A percentile compares a stretch with the other conserved stretches of the same genome.
Conservation (phyloP, 2,797 vertebrate genomes). For the Centroberyx gerrardi region DNA sequence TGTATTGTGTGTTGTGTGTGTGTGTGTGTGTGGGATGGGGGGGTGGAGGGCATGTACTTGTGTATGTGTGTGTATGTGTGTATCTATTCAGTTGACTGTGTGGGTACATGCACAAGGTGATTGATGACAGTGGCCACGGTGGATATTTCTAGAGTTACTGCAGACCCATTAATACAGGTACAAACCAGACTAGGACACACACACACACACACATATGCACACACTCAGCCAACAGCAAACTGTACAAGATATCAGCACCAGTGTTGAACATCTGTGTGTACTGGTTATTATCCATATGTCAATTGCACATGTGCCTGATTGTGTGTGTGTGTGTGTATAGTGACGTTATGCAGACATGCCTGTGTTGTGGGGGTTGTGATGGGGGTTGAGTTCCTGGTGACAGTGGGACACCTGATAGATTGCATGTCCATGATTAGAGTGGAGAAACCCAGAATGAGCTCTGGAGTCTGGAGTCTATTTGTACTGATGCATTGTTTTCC, state of each 20-base stretch:
- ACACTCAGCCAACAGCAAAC: neutral
- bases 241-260: slow-evolving; percentile 21
- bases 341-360: slow-evolving; percentile 65
- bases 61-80: slow-evolving; percentile 38
- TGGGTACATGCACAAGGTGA: slow-evolving; percentile 39
- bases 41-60: slow-evolving; percentile 11
- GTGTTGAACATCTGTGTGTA: slow-evolving; percentile 57
- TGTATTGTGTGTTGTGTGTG: neutral
- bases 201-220: slow-evolving; percentile 14
- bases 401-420: slow-evolving; percentile 31
- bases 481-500: neutral
- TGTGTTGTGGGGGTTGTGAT: slow-evolving; percentile 20
- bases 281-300: slow-evolving; percentile 49
- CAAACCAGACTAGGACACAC: slow-evolving; percentile 39
- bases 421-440: slow-evolving; percentile 16
- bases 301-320: slow-evolving; percentile 41
- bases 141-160: slow-evolving; percentile 62
- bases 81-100: slow-evolving; percentile 39
- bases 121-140: slow-evolving; percentile 52
- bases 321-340: slow-evolving; percentile 22
- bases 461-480: neutral
- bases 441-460: neutral
- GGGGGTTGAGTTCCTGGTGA: slow-evolving; percentile 13
- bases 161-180: slow-evolving; percentile 59
- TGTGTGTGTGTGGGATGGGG: slow-evolving; percentile 2